Percentiles rank a stretch among this genome's conserved stretches.
Conservation (phyloP, 2,888 invertebrate genomes). For the Amphimallon solstitiale region DNA sequence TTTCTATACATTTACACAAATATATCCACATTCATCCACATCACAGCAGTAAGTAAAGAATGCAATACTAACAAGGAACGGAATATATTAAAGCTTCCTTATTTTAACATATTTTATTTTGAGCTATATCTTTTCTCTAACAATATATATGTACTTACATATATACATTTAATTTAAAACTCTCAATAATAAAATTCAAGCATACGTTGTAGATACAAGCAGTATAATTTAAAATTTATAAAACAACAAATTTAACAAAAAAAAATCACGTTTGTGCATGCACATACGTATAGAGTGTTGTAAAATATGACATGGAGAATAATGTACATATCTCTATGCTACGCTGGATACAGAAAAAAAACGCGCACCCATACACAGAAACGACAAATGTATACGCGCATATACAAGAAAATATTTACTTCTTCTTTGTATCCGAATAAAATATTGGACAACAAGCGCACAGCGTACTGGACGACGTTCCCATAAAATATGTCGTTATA, state of each 20-base stretch:
- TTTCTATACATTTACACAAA: too few species aligned
- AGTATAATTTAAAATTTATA: slow-evolving; percentile 36
- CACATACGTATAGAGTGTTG: slow-evolving; percentile 10
- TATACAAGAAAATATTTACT: slow-evolving; percentile 39
- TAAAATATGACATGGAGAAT: slow-evolving; percentile 28
- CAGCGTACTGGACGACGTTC: not conserved
- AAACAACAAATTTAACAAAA: slow-evolving; percentile 33
- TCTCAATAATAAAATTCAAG: slow-evolving; percentile 29
- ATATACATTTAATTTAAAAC: slow-evolving; percentile 2
- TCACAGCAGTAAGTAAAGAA: too few species aligned
- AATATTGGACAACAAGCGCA: slow-evolving; percentile 20
- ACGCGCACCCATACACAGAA: slow-evolving; percentile 8
- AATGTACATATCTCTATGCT: slow-evolving; percentile 29
- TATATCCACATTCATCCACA: too few species aligned
- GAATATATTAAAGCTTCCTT: too few species aligned
- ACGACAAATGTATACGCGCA: slow-evolving; percentile 9
- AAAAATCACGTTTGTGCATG: slow-evolving; percentile 32
- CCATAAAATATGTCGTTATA: slow-evolving; percentile 38
- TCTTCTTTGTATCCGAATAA: slow-evolving; percentile 35
- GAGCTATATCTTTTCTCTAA: too few species aligned
- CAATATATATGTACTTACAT: too few species aligned
- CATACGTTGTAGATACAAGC: slow-evolving; percentile 26
- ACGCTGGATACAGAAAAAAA: slow-evolving; percentile 15
- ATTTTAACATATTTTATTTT: too few species aligned
- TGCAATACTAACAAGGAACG: too few species aligned